These are phyloP conservation scores for Sylvicola cinctus DNA, from an alignment of 2,888 invertebrate species.

Conservation along the genomic window DNA sequence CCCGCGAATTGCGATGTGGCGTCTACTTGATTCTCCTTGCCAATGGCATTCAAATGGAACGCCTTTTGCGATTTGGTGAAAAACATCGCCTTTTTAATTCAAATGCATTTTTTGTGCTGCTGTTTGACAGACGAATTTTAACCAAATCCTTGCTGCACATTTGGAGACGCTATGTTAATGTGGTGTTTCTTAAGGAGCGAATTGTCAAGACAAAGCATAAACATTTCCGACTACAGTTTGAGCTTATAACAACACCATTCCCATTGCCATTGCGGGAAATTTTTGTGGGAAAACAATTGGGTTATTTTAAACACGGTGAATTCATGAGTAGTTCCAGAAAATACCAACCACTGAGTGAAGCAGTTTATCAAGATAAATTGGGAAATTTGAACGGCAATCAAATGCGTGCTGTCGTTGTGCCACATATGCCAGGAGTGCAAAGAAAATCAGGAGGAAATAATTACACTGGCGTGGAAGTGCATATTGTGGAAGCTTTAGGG, in stretches of 20 bases:
- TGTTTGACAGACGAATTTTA: constrained; percentile 48
- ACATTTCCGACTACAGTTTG: constrained; percentile 23
- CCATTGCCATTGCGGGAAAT: constrained; percentile 36
- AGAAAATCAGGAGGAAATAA: constrained; percentile 9
- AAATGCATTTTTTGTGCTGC: constrained; percentile 44
- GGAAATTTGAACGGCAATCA: constrained; percentile 33
- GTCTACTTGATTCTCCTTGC: constrained; percentile 47
- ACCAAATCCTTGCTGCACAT: constrained; percentile 41
- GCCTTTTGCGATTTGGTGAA: constrained; percentile 36
- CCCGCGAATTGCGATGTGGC: constrained; percentile 44
- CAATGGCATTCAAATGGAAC: constrained; percentile 45
- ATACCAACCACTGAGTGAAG: constrained; percentile 16
- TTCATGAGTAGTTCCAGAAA: constrained; percentile 15
- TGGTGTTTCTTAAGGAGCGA: constrained; percentile 42
- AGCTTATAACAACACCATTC: constrained; percentile 51
- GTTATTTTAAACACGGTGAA: constrained; percentile 25
- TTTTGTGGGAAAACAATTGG: constrained; percentile 38
- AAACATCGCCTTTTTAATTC: constrained; percentile 42
- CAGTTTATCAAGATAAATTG: constrained; percentile 35
- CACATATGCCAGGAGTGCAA: constrained; percentile 42
- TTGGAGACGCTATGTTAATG: constrained; percentile 58
- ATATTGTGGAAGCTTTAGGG: constrained; percentile 43
- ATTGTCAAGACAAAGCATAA: constrained; percentile 21
- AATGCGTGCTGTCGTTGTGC: constrained; percentile 39
- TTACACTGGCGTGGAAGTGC: constrained; percentile 45